Percentiles rank a stretch among this genome's conserved stretches.
phyloP scores from a whole-genome alignment of 2,888 invertebrate genomes.

The Drosophila hamatofila region DNA sequence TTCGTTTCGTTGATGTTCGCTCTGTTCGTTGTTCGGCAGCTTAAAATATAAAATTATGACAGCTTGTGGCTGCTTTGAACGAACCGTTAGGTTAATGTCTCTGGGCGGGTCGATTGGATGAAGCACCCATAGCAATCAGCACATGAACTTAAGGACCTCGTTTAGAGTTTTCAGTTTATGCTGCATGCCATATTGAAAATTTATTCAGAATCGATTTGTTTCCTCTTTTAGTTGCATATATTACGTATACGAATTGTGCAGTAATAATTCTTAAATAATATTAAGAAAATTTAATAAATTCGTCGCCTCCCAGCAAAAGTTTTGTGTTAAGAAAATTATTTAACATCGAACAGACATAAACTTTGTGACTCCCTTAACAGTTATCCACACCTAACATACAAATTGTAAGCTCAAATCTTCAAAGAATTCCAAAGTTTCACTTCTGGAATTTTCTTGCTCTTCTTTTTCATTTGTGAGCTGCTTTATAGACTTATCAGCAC shows the following conservation, averaged over 20 bases:
- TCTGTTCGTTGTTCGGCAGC: constrained; percentile 33
- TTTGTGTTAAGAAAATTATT: too few relatives aligned
- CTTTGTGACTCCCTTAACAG: background rate
- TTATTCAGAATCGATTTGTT: background rate
- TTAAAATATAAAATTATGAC: constrained; percentile 76
- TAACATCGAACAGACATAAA: too few relatives aligned
- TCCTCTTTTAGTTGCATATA: background rate
- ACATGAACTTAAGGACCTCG: constrained; percentile 17
- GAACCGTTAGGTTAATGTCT: constrained; percentile 25
- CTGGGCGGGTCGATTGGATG: background rate
- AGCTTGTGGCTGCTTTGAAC: constrained; percentile 64
- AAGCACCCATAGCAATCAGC: constrained; percentile 1
- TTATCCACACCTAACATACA: too few relatives aligned
- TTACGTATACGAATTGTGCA: background rate
- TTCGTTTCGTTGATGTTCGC: constrained; percentile 18
- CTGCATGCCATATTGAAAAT: constrained; percentile 9
- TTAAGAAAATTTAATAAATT: background rate
- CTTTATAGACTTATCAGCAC: constrained; percentile 59
- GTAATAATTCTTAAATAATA: background rate
- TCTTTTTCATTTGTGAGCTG: constrained; percentile 44
- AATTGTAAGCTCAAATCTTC: background rate
- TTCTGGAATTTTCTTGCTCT: background rate
- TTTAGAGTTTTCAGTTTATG: constrained; percentile 7
- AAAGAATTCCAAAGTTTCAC: background rate
- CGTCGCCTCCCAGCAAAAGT: too few relatives aligned